Evolutionary conservation across 2,888 invertebrate genomes (phyloP), one percentile per base, ranked within the genome.

Genomic region (Pasiphila rectangulata): DNA sequence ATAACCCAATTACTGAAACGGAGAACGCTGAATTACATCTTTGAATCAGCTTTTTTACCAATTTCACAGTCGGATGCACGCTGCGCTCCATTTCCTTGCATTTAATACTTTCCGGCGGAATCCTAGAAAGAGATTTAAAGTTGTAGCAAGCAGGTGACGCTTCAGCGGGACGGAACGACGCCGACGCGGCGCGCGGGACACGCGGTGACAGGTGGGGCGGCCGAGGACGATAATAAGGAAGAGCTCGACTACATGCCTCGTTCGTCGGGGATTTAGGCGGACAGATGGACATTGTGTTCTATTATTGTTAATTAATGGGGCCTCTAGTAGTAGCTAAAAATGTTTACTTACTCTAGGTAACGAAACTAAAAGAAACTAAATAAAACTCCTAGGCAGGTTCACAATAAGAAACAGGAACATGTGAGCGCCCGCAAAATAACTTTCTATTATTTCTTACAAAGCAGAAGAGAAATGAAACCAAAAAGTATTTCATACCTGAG

Each of bases 31-130:
- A 44, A 21, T 41, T 42, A 25, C 40, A 40, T 29, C 34, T 35
- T 43, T 13, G n/a, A 37, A 37, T 50, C 45, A 42, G 50, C 41
- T 38, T 46, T 50, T 50, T 42, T 50, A 50, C 29, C 41, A 50
- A 50, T 50, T 50, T 50, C 37, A 36, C 45, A 36, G 21, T 12
- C 41, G 50, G 41, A 45, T 45, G 49, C 39, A 35, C 15, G 34
- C 44, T 40, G 30, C 36, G 47, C 42, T 40, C 40, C 48, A 46
- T 51, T 53, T 51, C 37, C 43, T 51, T 30, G 12, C 51, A 41
- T 42, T 54, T 46, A 46, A 46, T 53, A 34, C 44, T 51, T 48
- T 48, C 27, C 36, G 42, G 42, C 4, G 23, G 13, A 48, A 48
- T 46, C 20, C 10, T 17, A 30, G 47, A 30, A 32, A 23, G 36